Conservation (phyloP, 2,113 vertebrate genomes). For the Telmatochromis bifrenatus region DNA sequence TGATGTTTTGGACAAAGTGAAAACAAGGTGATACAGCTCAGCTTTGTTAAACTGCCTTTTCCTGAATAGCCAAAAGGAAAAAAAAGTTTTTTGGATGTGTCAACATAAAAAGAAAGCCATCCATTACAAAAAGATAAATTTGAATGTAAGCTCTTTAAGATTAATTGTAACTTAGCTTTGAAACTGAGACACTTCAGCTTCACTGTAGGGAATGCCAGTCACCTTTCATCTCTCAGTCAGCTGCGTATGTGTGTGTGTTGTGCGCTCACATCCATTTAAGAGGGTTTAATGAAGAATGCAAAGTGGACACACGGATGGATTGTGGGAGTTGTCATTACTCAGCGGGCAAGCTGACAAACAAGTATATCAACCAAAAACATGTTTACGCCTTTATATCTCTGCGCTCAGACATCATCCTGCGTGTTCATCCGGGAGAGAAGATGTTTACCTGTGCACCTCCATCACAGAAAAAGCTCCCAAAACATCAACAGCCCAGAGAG, state of each 20-base stretch:
- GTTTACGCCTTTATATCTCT: background rate
- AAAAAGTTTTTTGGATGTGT: background rate
- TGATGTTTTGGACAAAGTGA: background rate
- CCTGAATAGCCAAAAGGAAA: background rate
- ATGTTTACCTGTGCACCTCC: background rate
- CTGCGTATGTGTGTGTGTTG: background rate
- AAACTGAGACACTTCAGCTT: background rate
- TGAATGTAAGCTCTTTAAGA: background rate
- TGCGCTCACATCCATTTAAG: background rate
- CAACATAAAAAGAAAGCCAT: background rate
- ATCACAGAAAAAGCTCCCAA: background rate
- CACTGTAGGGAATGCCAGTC: background rate
- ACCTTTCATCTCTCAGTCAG: background rate
- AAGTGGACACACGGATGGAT: background rate
- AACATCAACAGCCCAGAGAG: background rate
- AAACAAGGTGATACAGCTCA: background rate
- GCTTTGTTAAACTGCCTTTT: background rate
- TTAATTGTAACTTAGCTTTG: background rate
- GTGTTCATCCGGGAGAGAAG: background rate
- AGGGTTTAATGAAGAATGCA: background rate
- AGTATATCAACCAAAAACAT: background rate
- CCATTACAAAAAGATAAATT: background rate
- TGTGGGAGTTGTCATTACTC: background rate
- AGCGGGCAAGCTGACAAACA: background rate
- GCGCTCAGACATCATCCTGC: background rate